Conservation (phyloP, 2,797 vertebrate species). For the Bovichtus diacanthus region DNA sequence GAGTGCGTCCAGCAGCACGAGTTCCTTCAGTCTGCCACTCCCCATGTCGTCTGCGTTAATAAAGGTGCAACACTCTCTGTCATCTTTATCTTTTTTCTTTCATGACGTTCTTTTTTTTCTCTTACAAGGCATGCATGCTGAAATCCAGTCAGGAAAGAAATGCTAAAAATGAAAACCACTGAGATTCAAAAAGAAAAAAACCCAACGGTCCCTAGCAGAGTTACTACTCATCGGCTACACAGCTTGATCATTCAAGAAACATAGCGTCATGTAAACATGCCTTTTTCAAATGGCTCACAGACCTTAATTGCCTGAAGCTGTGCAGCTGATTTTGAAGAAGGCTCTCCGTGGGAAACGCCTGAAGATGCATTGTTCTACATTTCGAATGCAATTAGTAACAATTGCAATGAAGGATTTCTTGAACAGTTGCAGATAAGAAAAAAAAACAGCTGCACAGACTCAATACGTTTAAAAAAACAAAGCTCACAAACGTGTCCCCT, state of each 20-base stretch:
- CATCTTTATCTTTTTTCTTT: conserved; percentile 60
- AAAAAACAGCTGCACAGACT: conserved; percentile 65
- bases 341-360: conserved; percentile 32
- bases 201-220: conserved; percentile 51
- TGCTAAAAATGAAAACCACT: conserved; percentile 66
- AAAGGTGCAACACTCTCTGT: conserved; percentile 78
- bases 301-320: conserved; percentile 55
- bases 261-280: conserved; percentile 83
- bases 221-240: conserved; percentile 64
- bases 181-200: conserved; percentile 64
- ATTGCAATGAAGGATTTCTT: conserved; percentile 1
- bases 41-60: conserved; percentile 63
- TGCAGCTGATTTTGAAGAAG: conserved; percentile 61
- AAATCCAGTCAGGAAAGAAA: conserved; percentile 70
- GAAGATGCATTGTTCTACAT: conserved; percentile 18
- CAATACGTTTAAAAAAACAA: conserved; percentile 40
- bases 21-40: conserved; percentile 73
- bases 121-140: conserved; percentile 83
- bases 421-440: conserved; percentile 15
- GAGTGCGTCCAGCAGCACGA: conserved; percentile 31
- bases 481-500: conserved; percentile 28
- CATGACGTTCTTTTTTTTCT: conserved; percentile 69
- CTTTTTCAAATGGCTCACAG: conserved; percentile 73
- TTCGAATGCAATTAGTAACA: conserved; percentile 20
- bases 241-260: conserved; percentile 76